phyloP scores from a whole-genome alignment of 1,140 invertebrate species.

The Caenorhabditis remanei region DNA sequence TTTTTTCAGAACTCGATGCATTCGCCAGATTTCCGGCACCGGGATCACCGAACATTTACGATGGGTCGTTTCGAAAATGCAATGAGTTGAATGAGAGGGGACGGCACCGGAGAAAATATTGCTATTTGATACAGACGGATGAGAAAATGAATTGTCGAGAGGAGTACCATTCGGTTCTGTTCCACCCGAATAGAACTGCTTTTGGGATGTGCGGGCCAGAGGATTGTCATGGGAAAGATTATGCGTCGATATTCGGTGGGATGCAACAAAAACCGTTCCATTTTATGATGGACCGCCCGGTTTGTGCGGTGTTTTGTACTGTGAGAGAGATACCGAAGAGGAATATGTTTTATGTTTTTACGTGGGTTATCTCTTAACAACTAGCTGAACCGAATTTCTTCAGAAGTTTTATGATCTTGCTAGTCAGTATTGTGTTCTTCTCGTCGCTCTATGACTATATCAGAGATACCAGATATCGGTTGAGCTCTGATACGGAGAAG shows the following conservation, averaged over 20 bases:
- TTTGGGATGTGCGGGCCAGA: conserved; percentile 26
- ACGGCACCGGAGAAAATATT: conserved; percentile 23
- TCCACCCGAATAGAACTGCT: conserved; percentile 1
- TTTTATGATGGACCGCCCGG: conserved; percentile 36
- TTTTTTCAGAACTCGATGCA: conserved; percentile 26
- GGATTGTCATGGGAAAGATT: conserved; percentile 22
- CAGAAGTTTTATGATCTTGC: conserved; percentile 10
- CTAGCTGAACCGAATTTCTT: not conserved
- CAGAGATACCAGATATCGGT: conserved; percentile 21
- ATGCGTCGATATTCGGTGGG: not conserved
- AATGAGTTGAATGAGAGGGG: conserved; percentile 30
- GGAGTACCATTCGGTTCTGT: conserved; percentile 14
- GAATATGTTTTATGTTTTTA: conserved; percentile 12
- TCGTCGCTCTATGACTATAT: conserved; percentile 43
- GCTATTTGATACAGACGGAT: conserved; percentile 13
- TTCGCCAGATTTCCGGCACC: conserved; percentile 29
- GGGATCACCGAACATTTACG: conserved; percentile 28
- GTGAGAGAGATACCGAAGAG: conserved; percentile 2
- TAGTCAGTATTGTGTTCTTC: conserved; percentile 28
- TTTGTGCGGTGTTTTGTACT: conserved; percentile 35
- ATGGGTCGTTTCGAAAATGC: conserved; percentile 33
- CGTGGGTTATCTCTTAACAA: not conserved
- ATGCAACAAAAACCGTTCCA: conserved; percentile 6
- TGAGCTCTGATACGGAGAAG: conserved; percentile 15
- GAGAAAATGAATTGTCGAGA: not conserved